phyloP scores from a whole-genome alignment of 2,113 vertebrate genomes.

The Oxyura jamaicensis region DNA sequence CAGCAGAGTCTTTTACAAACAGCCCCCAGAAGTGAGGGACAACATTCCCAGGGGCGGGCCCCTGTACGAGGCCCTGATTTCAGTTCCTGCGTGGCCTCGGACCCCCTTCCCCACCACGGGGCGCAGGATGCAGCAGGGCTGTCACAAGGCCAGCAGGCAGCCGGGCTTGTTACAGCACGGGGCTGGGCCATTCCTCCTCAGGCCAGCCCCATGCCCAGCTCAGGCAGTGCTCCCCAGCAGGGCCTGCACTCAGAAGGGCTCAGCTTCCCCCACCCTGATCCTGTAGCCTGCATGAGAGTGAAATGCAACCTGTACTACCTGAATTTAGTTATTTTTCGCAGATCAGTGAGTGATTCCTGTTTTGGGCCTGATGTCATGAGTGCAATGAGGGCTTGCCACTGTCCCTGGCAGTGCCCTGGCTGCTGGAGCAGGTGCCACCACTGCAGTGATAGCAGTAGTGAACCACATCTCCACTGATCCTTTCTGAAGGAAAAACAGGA shows the following conservation, averaged over 20 bases:
- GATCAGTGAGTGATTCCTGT: not conserved
- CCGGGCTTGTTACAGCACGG: rapidly evolving
- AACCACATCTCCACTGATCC: not conserved
- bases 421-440: not conserved
- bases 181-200: not conserved
- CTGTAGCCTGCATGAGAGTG: not conserved
- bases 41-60: not conserved
- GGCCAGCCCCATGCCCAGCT: not conserved
- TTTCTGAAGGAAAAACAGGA: not conserved
- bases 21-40: not conserved
- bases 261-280: not conserved
- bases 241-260: not conserved
- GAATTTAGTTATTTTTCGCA: not conserved
- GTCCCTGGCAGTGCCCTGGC: not conserved
- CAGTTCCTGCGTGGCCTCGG: not conserved
- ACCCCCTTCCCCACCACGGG: not conserved
- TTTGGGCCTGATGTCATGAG: not conserved
- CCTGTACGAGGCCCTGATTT: not conserved
- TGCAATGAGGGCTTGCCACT: too few species aligned
- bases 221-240: not conserved
- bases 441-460: too few species aligned
- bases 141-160: not conserved
- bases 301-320: too few species aligned
- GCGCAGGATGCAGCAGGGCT: not conserved
- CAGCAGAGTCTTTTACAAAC: not conserved